Percentiles rank a stretch among this genome's conserved stretches.
Evolutionary conservation across 2,113 vertebrate species (phyloP).

Genomic region (Epinephelus fuscoguttatus): DNA sequence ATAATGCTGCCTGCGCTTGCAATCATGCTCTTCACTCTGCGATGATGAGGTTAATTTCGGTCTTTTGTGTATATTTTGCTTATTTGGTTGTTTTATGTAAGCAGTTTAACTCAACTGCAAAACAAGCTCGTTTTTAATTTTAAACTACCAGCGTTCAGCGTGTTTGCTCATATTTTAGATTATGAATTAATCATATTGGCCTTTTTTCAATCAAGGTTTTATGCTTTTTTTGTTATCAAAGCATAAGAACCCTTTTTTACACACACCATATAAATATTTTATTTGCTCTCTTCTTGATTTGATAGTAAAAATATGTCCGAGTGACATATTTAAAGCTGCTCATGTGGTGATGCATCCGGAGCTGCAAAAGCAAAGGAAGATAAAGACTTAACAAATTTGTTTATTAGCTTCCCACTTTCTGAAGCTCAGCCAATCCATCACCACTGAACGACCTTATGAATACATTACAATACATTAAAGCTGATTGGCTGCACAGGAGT

Average conservation of each 20-base stretch:
- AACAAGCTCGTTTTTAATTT: conserved; percentile 14
- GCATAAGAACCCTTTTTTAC: conserved; percentile 1
- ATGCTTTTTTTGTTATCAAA: conserved; percentile 24
- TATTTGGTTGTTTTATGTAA: conserved; percentile 59
- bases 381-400: conserved; percentile 62
- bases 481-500: conserved; percentile 77
- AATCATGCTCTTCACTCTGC: conserved; percentile 72
- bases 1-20: conserved; percentile 61
- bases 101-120: conserved; percentile 14
- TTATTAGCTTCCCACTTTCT: conserved; percentile 65
- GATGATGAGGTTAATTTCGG: conserved; percentile 68
- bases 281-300: conserved; percentile 4
- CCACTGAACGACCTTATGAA: conserved; percentile 73
- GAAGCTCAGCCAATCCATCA: conserved; percentile 68
- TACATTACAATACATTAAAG: conserved; percentile 84
- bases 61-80: conserved; percentile 65
- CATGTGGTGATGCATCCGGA: conserved; percentile 4
- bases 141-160: conserved; percentile 1
- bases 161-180: conserved; percentile 19
- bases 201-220: conserved; percentile 21
- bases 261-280: neutral
- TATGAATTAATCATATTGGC: neutral
- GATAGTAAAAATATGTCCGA: neutral
- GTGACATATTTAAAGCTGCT: conserved; percentile 17
- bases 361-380: conserved; percentile 31